phyloP scores from a whole-genome alignment of 2,888 invertebrate species.

The Eudemis profundana region DNA sequence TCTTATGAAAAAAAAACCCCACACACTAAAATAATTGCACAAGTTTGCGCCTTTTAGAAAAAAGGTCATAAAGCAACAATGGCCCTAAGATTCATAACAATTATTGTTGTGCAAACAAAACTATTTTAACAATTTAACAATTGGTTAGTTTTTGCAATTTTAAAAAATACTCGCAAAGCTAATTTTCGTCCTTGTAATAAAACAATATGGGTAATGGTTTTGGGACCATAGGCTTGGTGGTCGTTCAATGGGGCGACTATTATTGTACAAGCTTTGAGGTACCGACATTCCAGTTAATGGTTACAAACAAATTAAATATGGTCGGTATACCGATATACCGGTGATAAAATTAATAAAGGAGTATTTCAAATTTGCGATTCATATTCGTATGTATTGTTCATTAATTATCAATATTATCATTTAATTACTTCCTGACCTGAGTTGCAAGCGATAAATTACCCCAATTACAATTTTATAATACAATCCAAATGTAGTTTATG shows the following conservation, averaged over 20 bases:
- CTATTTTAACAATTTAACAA: constrained; percentile 55
- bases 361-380: constrained; percentile 2
- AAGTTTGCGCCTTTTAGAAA: constrained; percentile 23
- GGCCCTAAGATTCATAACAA: constrained; percentile 49
- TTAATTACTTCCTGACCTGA: too few relatives aligned
- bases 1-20: constrained; percentile 9
- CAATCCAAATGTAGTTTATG: too few relatives aligned
- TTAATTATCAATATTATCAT: too few relatives aligned
- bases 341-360: neutral
- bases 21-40: constrained; percentile 31
- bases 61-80: constrained; percentile 31
- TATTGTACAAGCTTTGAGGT: constrained; percentile 39
- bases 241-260: constrained; percentile 32
- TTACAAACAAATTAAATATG: constrained; percentile 4
- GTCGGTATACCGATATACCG: neutral
- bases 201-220: constrained; percentile 43
- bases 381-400: neutral
- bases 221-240: constrained; percentile 44
- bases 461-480: too few relatives aligned
- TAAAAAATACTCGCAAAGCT: constrained; percentile 60
- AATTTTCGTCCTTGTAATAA: constrained; percentile 46
- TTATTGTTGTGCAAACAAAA: constrained; percentile 64
- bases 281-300: constrained; percentile 23
- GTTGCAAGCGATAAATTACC: too few relatives aligned
- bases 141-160: constrained; percentile 70